A percentile compares a stretch with the other conserved stretches of the same genome.
These are phyloP conservation scores for Malurus alboscapulatus DNA, from an alignment of 2,113 vertebrate species.

Conservation along the genomic window DNA sequence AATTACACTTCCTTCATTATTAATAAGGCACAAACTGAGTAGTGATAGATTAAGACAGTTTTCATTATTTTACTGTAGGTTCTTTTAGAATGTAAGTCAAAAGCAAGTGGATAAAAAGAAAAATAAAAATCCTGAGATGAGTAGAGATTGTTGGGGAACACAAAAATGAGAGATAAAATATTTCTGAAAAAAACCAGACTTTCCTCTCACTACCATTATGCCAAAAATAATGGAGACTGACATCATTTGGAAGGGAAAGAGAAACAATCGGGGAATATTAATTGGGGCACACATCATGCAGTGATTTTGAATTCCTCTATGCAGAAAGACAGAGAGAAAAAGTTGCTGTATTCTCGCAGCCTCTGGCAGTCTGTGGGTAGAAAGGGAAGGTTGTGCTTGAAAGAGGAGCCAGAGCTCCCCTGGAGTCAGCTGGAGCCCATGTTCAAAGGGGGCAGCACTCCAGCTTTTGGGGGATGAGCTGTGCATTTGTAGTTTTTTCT, in stretches of 20 bases:
- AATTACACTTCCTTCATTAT: slow-evolving; percentile 57
- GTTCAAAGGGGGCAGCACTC: not conserved
- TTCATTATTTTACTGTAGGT: slow-evolving; percentile 13
- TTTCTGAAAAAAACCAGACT: not conserved
- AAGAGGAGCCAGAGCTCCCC: not conserved
- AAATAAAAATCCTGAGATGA: not conserved
- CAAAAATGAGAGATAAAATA: not conserved
- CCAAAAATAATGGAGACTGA: slow-evolving; percentile 42
- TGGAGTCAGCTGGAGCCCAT: not conserved
- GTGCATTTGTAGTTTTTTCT: not conserved
- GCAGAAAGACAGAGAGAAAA: not conserved
- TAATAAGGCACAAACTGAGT: slow-evolving; percentile 10
- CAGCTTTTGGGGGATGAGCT: not conserved
- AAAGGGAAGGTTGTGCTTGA: not conserved
- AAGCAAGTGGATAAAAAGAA: not conserved
- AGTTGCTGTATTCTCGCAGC: not conserved
- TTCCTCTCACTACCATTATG: not conserved
- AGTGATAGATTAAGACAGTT: slow-evolving; percentile 35
- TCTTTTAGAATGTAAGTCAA: not conserved
- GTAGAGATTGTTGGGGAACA: not conserved
- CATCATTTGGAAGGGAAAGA: slow-evolving; percentile 41
- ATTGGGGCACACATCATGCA: slow-evolving; percentile 11
- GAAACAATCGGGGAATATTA: slow-evolving; percentile 45
- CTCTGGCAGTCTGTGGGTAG: not conserved
- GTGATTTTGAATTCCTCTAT: not conserved